Evolutionary conservation across 2,113 vertebrate species (phyloP), one percentile per base, ranked within the genome.

Genomic region (Corapipo altera): DNA sequence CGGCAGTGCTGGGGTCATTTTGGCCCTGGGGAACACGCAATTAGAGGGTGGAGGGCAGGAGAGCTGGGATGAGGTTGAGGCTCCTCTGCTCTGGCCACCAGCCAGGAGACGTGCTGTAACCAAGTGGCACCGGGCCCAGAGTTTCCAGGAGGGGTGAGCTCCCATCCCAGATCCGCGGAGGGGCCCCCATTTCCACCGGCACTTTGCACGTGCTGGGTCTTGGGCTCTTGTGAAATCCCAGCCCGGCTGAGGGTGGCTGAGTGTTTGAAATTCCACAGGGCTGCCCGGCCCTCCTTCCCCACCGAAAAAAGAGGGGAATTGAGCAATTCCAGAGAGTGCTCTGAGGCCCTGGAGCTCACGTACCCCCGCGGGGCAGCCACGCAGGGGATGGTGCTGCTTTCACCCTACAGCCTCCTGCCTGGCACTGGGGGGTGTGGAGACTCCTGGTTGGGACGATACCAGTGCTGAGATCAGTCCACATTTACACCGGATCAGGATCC

Each of bases 31-130:
- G 74, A 78, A 2, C 12, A 4, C 2, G 28, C 78, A 65, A 8
- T 49, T 11, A 27, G 85, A 71, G 92, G 48, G 65, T 30, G 74
- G 37, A 94, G 77, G 74, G 77, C 33, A 64, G 85, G 27, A 67
- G 55, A 57, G 71, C 75, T 23, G 16, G 9, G 35, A 16, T 5
- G 83, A 88, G 87, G 87, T 37, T 91, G 61, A 48, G 86, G 7
- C 86, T 87, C 10, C n/a, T 46, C 44, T 22, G 78, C 35, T 21
- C 48, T 91, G 95, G 87, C 83, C 78, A 66, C 11, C 87, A 54
- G 87, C 94, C 95, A 94, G 89, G 61, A 93, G 92, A 93, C 80
- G 55, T 96, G 96, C 95, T 89, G 93, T 55, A 90, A 91, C 26
- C 7, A 5, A 9, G 91, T 84, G 95, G 94, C 95, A 95, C 19